phyloP scores from a whole-genome alignment of 2,888 invertebrate species.

The Schizotus pectinicornis region DNA sequence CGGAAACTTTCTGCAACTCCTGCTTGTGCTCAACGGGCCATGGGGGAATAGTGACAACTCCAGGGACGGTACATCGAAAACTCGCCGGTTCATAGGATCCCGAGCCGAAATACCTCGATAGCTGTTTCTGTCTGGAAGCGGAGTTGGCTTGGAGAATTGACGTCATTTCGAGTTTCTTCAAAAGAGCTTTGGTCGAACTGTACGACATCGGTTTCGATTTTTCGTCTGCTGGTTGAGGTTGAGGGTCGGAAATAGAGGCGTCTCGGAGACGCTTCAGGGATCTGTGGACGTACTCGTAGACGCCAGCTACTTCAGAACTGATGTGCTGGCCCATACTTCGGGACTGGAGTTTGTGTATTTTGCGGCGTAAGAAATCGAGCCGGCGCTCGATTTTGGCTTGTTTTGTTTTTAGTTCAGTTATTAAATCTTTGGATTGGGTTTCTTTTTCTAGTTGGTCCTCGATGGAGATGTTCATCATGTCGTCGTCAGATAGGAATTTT shows the following conservation, averaged over 20 bases:
- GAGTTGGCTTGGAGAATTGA: slow-evolving; percentile 55
- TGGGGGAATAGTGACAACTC: slow-evolving; percentile 55
- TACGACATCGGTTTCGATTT: slow-evolving; percentile 59
- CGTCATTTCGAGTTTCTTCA: slow-evolving; percentile 62
- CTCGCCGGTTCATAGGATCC: slow-evolving; percentile 54
- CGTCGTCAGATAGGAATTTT: slow-evolving; percentile 60
- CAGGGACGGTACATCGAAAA: slow-evolving; percentile 44
- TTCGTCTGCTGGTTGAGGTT: slow-evolving; percentile 38
- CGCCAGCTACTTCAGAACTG: slow-evolving; percentile 78
- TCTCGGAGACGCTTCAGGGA: slow-evolving; percentile 50
- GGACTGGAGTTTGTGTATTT: slow-evolving; percentile 78
- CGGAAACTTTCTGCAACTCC: slow-evolving; percentile 74
- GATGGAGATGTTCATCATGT: slow-evolving; percentile 62
- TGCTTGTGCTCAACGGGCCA: slow-evolving; percentile 59
- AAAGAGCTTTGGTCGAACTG: slow-evolving; percentile 65
- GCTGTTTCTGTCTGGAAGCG: slow-evolving; percentile 51
- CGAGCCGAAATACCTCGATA: slow-evolving; percentile 62
- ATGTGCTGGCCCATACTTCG: slow-evolving; percentile 77
- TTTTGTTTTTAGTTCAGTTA: slow-evolving; percentile 60
- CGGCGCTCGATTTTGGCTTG: slow-evolving; percentile 72
- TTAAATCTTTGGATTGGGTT: slow-evolving; percentile 60
- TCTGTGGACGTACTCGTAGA: slow-evolving; percentile 76
- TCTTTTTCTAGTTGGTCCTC: slow-evolving; percentile 58
- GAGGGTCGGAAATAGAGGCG: background rate
- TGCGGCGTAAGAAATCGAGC: slow-evolving; percentile 73